Base-by-base conservation (phyloP, 2,113 vertebrate species). In the Caranx ignobilis region DNA sequence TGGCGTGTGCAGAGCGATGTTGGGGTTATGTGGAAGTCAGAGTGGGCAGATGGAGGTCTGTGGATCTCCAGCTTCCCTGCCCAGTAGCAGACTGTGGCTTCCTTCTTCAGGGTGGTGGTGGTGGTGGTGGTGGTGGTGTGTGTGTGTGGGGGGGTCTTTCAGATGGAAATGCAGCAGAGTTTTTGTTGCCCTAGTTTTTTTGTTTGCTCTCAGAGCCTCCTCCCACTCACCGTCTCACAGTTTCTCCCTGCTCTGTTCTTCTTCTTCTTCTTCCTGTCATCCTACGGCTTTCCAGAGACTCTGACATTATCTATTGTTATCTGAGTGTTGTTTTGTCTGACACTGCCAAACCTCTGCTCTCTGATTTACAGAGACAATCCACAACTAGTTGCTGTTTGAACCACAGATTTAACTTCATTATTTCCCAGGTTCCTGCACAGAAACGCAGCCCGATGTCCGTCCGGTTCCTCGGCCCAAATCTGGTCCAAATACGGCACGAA, bases 91-190 rank as follows among this genome's bases (percentile, higher is more conserved):
- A 65, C 52, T 34, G 37, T 37, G 64, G 43, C 50, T 63, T 71
- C 75, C 75, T 68, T 34, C 47, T 63, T 79, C 55, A 45, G 39
- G 35, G 47, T 43, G 37, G 35, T 26, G 26, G 26, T 26, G 26
- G 26, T 26, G 26, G 26, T 26, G 26, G 26, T 1, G 26, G 26
- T 1, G 26, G 26, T 1, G 26, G 26, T n/a, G n/a, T n/a, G n/a
- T n/a, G n/a, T n/a, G 26, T 1, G 26, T 43, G 84, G 37, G 74
- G 48, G 63, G 12, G 63, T 74, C 85, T 91, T 92, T 94, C 86
- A 91, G 37, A 92, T 93, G 89, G 84, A 92, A 91, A 91, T 92
- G 61, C 52, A 63, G 75, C 64, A 75, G 85, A 78, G 73, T 83
- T 89, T 82, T 65, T 88, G 77, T 87, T 91, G 85, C 75, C 79